Base-by-base conservation (phyloP, 2,888 invertebrate genomes). In the Conistra vaccinii region DNA sequence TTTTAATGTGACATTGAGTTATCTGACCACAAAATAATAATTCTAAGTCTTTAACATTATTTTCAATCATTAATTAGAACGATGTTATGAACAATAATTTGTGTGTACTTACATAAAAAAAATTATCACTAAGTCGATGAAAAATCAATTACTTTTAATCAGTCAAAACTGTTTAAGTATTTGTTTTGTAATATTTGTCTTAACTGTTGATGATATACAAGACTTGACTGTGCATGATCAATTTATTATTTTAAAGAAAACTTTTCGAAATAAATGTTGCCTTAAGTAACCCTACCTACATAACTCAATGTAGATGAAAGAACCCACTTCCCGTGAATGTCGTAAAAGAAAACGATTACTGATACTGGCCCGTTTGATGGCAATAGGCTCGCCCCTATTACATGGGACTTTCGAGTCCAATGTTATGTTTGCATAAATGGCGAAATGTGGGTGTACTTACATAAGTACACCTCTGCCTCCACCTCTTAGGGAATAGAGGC, bases 1-100 rank as follows among this genome's bases (percentile, higher is more conserved):
- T 60, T 72, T 4, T 7, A 39, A 67, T 23, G 29, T 48, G 39
- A 69, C 32, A 60, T 26, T 29, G 26, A 23, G 17, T 61, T 74
- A 80, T 67, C 69, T 45, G 14, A 20, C 74, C 58, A 68, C 69
- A 61, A 68, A 63, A 62, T 20, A 55, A 66, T 53, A 61, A 57
- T 23, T 48, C n/a, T n/a, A n/a, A n/a, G 55, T 26, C 26, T 48
- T 62, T 69, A 74, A 72, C 79, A 20, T 62, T 69, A 32, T 58
- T 65, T 51, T 55, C 3, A 5, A 32, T 62, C 48, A 45, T 57
- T 83, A 26, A 70, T 51, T 57, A 77, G 42, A 72, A 55, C 32
- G n/a, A 39, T 51, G 23, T n/a, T 45, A 23, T 26, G 60, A 51
- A 68, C 3, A 75, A 67, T 42, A 9, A 32, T 26, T 23, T 23